These are phyloP conservation scores for Heliconius nattereri DNA, from an alignment of 1,140 invertebrate species.

Conservation along the genomic window DNA sequence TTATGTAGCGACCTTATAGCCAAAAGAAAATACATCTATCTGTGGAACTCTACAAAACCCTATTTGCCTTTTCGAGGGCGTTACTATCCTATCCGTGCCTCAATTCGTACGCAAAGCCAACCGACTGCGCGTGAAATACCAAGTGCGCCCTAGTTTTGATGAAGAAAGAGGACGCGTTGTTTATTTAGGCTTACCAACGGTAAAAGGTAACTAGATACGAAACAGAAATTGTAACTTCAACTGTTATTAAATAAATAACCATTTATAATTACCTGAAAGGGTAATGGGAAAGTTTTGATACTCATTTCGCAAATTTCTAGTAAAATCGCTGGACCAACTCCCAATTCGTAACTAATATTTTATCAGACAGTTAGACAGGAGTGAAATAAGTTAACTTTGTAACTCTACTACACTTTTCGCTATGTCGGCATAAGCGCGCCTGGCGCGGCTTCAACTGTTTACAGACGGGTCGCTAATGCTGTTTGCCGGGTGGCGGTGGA, in stretches of 20 bases:
- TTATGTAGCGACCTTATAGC: conserved; percentile 60
- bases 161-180: conserved; percentile 60
- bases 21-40: conserved; percentile 71
- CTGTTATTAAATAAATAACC: background rate
- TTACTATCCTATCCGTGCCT: conserved; percentile 75
- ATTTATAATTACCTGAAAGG: background rate
- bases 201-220: conserved; percentile 8
- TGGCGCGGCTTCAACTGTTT: conserved; percentile 61
- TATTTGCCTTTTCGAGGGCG: conserved; percentile 71
- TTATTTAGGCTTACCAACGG: conserved; percentile 55
- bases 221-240: background rate
- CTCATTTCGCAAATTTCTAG: background rate
- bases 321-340: background rate
- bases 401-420: background rate
- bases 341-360: conserved; percentile 27
- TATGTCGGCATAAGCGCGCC: conserved; percentile 58
- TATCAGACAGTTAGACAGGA: conserved; percentile 26
- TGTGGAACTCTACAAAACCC: conserved; percentile 68
- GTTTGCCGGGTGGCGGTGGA: conserved; percentile 57
- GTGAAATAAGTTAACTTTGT: conserved; percentile 44
- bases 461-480: conserved; percentile 66
- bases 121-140: conserved; percentile 74
- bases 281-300: background rate
- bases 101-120: conserved; percentile 73
- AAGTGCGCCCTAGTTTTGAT: conserved; percentile 70